Evolutionary conservation across 1,140 invertebrate genomes (phyloP), one percentile per base, ranked within the genome.

Genomic region (Brachionus sp.): DNA sequence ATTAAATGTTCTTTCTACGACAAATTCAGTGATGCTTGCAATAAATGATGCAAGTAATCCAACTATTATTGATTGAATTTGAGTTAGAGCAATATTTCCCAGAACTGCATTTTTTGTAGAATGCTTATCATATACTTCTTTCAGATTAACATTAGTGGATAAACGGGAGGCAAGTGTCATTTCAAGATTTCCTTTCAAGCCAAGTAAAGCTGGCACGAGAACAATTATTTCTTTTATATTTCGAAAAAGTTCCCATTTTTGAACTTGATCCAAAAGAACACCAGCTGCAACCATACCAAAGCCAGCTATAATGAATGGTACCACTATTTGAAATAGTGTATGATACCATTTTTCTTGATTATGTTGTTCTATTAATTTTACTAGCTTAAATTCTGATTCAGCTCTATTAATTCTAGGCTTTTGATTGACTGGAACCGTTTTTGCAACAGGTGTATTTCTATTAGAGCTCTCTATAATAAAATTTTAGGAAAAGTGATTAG

Each of bases 141-240:
- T 35, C n/a, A 78, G 12, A 64, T 77, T 84, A 5, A 64, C 87
- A 86, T 95, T 93, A 1, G 95, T 97, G 2, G 95, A 97, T 1
- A 98, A 90, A 42, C 96, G 90, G 1, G 95, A 95, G 0, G 96
- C 95, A 80, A 98, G 90, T 1, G 96, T 98, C 96, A 98, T 98
- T 90, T 98, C 96, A 84, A 98, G 90, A 89, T 98, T 98, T 23
- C 95, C 96, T 90, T 98, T 98, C 5, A 98, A 90, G 2, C 96
- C 96, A 50, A 98, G 90, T n/a, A 98, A 90, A 7, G 96, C 94
- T 62, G 96, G 95, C 23, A 98, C 95, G 82, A 98, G 89, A 85
- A 98, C 95, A 85, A 96, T 95, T n/a, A 97, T 91, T 90, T 97
- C 95, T 5, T 93, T 75, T 3, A 83, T 10, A 35, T 83, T 16